Evolutionary conservation across 2,888 invertebrate species (phyloP).

Genomic region (Galeruca laticollis): DNA sequence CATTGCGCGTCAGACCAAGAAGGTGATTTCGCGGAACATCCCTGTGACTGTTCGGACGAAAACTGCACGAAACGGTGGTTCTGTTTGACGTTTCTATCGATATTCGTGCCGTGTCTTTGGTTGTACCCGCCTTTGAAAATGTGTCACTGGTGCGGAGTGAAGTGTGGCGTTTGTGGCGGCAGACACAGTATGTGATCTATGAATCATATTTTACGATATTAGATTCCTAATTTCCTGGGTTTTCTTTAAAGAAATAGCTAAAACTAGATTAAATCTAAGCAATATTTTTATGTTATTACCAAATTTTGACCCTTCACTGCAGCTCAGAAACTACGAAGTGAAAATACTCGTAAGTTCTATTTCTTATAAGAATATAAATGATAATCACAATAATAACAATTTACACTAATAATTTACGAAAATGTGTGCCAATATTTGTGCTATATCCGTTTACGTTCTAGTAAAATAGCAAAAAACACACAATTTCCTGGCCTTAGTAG

Average conservation of each 20-base stretch:
- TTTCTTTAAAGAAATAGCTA: slow-evolving; percentile 13
- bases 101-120: slow-evolving; percentile 94
- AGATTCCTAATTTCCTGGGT: slow-evolving; percentile 41
- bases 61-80: slow-evolving; percentile 88
- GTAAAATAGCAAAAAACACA: no score
- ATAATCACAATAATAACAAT: no score
- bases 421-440: no score
- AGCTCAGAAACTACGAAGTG: no score
- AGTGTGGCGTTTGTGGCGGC: slow-evolving; percentile 87
- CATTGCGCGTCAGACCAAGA: slow-evolving; percentile 94
- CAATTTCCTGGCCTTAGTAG: no score
- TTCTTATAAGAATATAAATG: no score
- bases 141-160: slow-evolving; percentile 85
- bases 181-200: slow-evolving; percentile 72
- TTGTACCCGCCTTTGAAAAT: slow-evolving; percentile 89
- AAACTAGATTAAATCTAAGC: no score
- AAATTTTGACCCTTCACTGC: no score
- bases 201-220: slow-evolving; percentile 60
- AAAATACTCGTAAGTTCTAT: no score
- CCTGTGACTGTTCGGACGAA: slow-evolving; percentile 84
- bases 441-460: no score
- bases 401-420: no score
- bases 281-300: no score
- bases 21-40: slow-evolving; percentile 87
- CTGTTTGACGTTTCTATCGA: slow-evolving; percentile 84